Conservation (phyloP, 2,113 vertebrate genomes). For the Neomonachus schauinslandi region DNA sequence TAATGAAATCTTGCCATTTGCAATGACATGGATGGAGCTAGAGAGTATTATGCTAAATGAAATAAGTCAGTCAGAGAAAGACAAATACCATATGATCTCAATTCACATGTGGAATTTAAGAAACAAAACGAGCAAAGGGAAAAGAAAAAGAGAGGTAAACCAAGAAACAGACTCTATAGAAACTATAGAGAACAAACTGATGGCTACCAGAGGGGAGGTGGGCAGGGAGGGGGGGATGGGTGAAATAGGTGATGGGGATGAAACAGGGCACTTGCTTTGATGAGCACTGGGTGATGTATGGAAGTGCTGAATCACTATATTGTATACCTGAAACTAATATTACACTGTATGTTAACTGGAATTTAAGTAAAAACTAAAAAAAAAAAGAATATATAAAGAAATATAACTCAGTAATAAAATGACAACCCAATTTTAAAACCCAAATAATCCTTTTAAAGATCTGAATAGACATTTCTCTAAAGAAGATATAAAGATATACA, state of each 20-base stretch:
- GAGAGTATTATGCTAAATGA: not conserved
- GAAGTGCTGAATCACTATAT: not conserved
- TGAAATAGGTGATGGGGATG: not conserved
- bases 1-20: not conserved
- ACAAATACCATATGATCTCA: not conserved
- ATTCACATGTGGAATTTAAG: not conserved
- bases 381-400: not conserved
- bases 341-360: not conserved
- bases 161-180: not conserved
- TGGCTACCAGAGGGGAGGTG: not conserved
- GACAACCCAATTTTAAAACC: not conserved
- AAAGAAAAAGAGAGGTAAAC: not conserved
- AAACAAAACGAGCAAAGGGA: not conserved
- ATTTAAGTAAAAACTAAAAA: not conserved
- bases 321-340: not conserved
- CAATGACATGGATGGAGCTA: not conserved
- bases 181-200: not conserved
- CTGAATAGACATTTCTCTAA: not conserved
- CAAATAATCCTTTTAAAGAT: not conserved
- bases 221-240: not conserved
- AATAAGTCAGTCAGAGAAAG: not conserved
- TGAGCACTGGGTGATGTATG: not conserved
- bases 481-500: not conserved
- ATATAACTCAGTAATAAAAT: not conserved
- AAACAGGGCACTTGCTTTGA: not conserved